Conservation (phyloP, 2,888 invertebrate genomes). For the Aphrophora alni region DNA sequence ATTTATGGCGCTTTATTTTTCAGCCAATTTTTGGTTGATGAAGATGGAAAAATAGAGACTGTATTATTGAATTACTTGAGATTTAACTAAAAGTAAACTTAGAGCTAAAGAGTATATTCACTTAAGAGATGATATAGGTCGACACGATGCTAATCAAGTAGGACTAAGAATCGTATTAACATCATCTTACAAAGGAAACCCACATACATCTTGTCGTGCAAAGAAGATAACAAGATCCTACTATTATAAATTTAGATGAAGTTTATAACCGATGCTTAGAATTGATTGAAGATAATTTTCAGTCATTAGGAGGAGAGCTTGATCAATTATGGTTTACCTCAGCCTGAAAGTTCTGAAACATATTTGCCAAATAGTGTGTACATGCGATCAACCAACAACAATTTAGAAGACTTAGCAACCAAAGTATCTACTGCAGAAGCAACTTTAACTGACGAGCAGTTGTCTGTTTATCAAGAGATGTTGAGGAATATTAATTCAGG, state of each 20-base stretch:
- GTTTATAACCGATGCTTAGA: conserved; percentile 48
- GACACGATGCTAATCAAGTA: neutral
- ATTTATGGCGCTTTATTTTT: neutral
- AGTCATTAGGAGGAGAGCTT: neutral
- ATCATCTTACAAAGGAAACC: neutral
- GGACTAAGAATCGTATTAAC: neutral
- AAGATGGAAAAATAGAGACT: neutral
- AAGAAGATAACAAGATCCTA: neutral
- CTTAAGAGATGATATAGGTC: no score
- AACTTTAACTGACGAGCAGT: neutral
- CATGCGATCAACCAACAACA: conserved; percentile 10
- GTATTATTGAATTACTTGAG: neutral
- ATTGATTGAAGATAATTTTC: no score
- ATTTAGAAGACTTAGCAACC: no score
- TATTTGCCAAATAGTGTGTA: neutral
- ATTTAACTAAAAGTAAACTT: neutral
- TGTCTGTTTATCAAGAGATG: neutral
- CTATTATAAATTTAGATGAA: conserved; percentile 41
- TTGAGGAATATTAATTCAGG: neutral
- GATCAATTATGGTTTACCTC: no score
- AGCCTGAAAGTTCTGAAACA: neutral
- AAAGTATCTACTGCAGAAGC: no score
- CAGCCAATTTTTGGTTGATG: neutral
- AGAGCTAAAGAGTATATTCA: no score
- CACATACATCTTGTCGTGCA: no score